Percentiles rank a stretch among this genome's conserved stretches.
Conservation (phyloP, 2,888 invertebrate genomes). For the Mellilla xanthometata region DNA sequence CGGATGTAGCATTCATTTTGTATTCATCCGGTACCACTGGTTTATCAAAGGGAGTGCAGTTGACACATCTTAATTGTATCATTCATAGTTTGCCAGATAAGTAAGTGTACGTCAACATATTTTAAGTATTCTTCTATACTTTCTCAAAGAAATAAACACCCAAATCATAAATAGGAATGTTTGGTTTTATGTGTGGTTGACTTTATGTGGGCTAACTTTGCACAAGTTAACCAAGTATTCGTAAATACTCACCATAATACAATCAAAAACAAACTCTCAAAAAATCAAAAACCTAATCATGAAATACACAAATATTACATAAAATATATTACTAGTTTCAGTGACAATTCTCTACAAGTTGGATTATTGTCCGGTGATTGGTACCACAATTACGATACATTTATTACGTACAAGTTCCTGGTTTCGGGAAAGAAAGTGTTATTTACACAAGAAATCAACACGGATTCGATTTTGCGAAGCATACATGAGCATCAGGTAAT, state of each 20-base stretch:
- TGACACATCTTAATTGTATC: conserved; percentile 83
- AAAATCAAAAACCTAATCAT: too few relatives aligned
- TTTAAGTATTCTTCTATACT: too few relatives aligned
- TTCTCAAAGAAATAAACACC: too few relatives aligned
- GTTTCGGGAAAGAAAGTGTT: conserved; percentile 53
- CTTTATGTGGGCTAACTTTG: too few relatives aligned
- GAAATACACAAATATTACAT: too few relatives aligned
- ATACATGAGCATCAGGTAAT: conserved; percentile 48
- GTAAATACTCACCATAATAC: too few relatives aligned
- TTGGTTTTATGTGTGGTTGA: too few relatives aligned
- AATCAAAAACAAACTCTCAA: too few relatives aligned
- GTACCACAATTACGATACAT: conserved; percentile 64
- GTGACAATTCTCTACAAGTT: conserved; percentile 45
- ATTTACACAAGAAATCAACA: conserved; percentile 39
- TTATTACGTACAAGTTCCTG: conserved; percentile 62
- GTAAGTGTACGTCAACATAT: conserved; percentile 41
- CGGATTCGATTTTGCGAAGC: conserved; percentile 39
- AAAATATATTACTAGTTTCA: conserved; percentile 46
- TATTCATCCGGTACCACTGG: conserved; percentile 89
- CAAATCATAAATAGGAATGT: too few relatives aligned
- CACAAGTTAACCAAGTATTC: too few relatives aligned
- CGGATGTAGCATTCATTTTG: conserved; percentile 67
- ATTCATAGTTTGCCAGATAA: conserved; percentile 53
- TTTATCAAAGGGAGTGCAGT: conserved; percentile 85
- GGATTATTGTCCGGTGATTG: conserved; percentile 57